These are phyloP conservation scores for Ianthella basta DNA, from an alignment of 37 sponge, comb jelly and placozoan species.

Conservation along the genomic window DNA sequence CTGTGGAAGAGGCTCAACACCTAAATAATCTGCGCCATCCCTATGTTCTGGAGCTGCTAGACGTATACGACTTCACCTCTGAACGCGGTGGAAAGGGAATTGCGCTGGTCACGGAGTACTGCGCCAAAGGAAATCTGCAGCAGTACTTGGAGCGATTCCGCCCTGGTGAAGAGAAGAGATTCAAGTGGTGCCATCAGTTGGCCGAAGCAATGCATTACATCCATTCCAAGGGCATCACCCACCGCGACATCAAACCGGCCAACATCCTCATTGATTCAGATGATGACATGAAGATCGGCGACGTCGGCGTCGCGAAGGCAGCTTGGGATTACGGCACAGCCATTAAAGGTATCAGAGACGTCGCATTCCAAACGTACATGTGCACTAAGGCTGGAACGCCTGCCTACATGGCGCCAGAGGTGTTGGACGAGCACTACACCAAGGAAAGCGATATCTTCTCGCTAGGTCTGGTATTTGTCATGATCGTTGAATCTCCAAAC, in stretches of 20 bases:
- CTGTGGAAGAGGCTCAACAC: slow-evolving; percentile 15
- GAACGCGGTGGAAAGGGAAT: neutral
- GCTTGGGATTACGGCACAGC: slow-evolving; percentile 11
- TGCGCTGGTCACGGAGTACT: slow-evolving; percentile 46
- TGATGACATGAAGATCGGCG: slow-evolving; percentile 37
- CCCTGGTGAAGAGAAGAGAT: neutral
- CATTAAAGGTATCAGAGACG: neutral
- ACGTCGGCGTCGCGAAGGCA: slow-evolving; percentile 44
- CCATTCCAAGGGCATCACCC: neutral
- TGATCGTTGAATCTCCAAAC: slow-evolving; percentile 39
- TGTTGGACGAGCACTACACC: slow-evolving; percentile 37
- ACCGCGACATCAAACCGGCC: slow-evolving; percentile 33
- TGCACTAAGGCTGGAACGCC: slow-evolving; percentile 28
- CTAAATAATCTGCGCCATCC: neutral
- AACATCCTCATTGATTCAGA: slow-evolving; percentile 23
- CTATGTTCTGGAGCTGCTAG: slow-evolving; percentile 15
- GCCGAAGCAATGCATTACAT: slow-evolving; percentile 29
- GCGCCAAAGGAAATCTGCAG: slow-evolving; percentile 31
- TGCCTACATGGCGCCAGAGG: slow-evolving; percentile 54
- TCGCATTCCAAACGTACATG: slow-evolving; percentile 36
- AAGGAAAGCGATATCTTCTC: slow-evolving; percentile 46
- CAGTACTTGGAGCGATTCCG: neutral
- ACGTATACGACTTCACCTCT: slow-evolving; percentile 1
- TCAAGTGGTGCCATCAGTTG: slow-evolving; percentile 38
- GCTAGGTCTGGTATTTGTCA: slow-evolving; percentile 37